A percentile compares a stretch with the other conserved stretches of the same genome.
These are phyloP conservation scores for Nebria salina DNA, from an alignment of 2,888 invertebrate species.

Conservation along the genomic window DNA sequence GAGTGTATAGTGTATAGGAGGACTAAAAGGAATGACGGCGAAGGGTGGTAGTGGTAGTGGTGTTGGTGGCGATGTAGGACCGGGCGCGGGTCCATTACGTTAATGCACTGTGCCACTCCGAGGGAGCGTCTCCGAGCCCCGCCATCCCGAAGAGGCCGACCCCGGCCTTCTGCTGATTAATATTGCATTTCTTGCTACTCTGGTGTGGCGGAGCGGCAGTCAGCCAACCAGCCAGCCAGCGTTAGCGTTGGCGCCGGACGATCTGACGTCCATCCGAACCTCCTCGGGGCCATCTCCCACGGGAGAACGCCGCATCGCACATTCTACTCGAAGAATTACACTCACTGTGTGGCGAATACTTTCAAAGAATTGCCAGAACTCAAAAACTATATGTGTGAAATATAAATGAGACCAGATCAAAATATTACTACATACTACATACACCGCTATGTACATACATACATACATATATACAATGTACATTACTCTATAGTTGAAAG, in stretches of 20 bases:
- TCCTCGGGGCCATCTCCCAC: conserved; percentile 53
- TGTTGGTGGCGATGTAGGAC: conserved; percentile 8
- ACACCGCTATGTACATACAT: neutral
- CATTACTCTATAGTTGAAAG: neutral
- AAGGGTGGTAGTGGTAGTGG: neutral
- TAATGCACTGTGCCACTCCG: conserved; percentile 63
- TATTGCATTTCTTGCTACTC: conserved; percentile 68
- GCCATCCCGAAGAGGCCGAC: neutral
- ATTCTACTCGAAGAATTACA: neutral
- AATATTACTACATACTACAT: neutral
- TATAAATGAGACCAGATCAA: neutral
- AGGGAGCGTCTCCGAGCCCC: conserved; percentile 32
- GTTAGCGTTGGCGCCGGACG: conserved; percentile 53
- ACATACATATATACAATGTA: neutral
- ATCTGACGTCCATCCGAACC: conserved; percentile 57
- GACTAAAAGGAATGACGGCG: neutral
- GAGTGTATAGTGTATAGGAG: neutral
- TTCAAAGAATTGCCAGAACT: neutral
- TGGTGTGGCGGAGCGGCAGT: conserved; percentile 53
- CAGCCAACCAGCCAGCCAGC: neutral
- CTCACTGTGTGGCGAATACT: neutral
- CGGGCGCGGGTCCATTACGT: conserved; percentile 60
- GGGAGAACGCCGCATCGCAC: neutral
- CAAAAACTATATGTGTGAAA: neutral
- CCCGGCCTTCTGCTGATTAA: conserved; percentile 66